Percentiles rank a stretch among this genome's conserved stretches.
Evolutionary conservation across 1,140 invertebrate species (phyloP).

Genomic region (Bombus sylvicola): DNA sequence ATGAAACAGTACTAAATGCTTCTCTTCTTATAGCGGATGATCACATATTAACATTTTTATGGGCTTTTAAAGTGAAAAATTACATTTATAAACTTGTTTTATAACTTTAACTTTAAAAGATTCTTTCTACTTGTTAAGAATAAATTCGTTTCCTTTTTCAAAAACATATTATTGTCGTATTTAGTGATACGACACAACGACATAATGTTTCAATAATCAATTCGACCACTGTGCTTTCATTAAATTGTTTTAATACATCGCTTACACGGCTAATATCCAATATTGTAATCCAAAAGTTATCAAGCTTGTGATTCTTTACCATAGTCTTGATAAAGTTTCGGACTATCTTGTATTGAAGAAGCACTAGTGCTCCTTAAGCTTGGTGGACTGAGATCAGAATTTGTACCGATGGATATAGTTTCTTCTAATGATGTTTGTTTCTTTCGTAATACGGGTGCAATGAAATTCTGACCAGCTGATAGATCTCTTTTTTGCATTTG

Average conservation of each 20-base stretch:
- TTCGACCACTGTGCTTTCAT: neutral
- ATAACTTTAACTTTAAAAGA: neutral
- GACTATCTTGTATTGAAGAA: slow-evolving; percentile 76
- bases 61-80: neutral
- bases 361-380: slow-evolving; percentile 65
- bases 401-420: slow-evolving; percentile 68
- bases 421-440: slow-evolving; percentile 70
- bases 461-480: slow-evolving; percentile 77
- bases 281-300: slow-evolving; percentile 38
- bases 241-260: neutral
- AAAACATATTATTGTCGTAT: neutral
- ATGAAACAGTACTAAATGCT: neutral
- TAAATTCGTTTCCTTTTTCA: neutral
- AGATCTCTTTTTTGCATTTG: slow-evolving; percentile 77
- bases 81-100: neutral
- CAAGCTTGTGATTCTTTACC: slow-evolving; percentile 69
- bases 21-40: neutral
- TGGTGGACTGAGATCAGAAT: slow-evolving; percentile 68
- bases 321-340: slow-evolving; percentile 80
- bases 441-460: slow-evolving; percentile 78
- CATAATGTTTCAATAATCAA: neutral
- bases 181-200: slow-evolving; percentile 3
- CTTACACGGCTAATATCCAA: neutral
- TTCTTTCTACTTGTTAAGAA: neutral
- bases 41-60: slow-evolving; percentile 1